Percentiles rank a stretch among this genome's conserved stretches.
phyloP scores from a whole-genome alignment of 2,888 invertebrate genomes.

The Andricus curvator region DNA sequence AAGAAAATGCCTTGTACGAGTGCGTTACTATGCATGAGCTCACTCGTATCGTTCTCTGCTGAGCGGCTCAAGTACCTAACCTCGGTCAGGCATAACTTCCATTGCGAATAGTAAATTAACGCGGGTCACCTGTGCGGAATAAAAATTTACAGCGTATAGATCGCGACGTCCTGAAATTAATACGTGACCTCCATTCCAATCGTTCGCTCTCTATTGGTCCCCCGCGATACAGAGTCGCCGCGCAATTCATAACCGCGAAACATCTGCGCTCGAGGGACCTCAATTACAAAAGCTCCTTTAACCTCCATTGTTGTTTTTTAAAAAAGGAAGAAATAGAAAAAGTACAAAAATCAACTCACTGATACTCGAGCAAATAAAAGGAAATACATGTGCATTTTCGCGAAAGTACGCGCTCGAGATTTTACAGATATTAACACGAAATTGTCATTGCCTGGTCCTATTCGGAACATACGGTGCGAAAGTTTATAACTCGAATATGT shows the following conservation, averaged over 20 bases:
- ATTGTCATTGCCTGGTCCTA: neutral
- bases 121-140: slow-evolving; percentile 51
- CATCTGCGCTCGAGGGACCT: slow-evolving; percentile 17
- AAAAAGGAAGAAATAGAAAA: neutral
- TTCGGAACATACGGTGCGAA: neutral
- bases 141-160: slow-evolving; percentile 41
- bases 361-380: neutral
- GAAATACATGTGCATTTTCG: neutral
- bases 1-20: slow-evolving; percentile 53
- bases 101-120: slow-evolving; percentile 54
- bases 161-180: slow-evolving; percentile 22
- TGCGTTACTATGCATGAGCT: slow-evolving; percentile 57
- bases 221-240: slow-evolving; percentile 13
- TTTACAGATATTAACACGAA: neutral
- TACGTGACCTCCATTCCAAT: slow-evolving; percentile 34
- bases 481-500: neutral
- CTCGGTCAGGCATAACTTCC: slow-evolving; percentile 49
- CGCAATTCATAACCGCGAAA: slow-evolving; percentile 27
- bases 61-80: slow-evolving; percentile 50
- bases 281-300: neutral
- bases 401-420: neutral
- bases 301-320: neutral
- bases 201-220: slow-evolving; percentile 24
- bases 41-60: slow-evolving; percentile 54
- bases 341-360: neutral